phyloP scores from a whole-genome alignment of 2,113 vertebrate genomes.

The Microcebus griseorufus region DNA sequence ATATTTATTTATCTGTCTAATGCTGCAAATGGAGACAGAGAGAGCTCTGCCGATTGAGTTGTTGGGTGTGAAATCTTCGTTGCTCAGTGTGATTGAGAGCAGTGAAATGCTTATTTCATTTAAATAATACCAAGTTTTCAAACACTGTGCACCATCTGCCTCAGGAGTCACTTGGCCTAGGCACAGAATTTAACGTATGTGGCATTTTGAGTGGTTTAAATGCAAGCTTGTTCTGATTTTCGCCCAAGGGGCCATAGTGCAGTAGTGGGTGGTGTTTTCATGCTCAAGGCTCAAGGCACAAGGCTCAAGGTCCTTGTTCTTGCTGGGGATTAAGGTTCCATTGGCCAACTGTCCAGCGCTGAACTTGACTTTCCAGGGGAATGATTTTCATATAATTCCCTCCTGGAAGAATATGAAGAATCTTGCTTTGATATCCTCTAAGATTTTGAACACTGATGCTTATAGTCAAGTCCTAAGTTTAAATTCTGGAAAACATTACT shows the following conservation, averaged over 20 bases:
- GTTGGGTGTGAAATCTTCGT: conserved; percentile 70
- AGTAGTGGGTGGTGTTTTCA: background rate
- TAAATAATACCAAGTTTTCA: conserved; percentile 58
- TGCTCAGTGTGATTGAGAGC: conserved; percentile 59
- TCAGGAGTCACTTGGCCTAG: background rate
- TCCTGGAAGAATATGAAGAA: background rate
- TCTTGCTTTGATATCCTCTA: background rate
- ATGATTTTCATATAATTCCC: background rate
- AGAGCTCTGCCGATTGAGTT: conserved; percentile 34
- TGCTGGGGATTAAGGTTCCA: background rate
- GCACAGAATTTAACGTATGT: conserved; percentile 45
- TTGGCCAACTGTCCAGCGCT: background rate
- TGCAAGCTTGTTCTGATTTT: background rate
- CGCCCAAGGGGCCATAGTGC: background rate
- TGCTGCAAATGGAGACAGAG: conserved; percentile 68
- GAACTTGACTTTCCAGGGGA: background rate
- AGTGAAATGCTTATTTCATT: conserved; percentile 54
- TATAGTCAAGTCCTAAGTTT: background rate
- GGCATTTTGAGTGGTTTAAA: conserved; percentile 58
- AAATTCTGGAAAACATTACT: conserved; percentile 11
- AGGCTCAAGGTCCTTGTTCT: background rate
- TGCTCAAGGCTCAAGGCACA: background rate
- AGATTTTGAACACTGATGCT: background rate
- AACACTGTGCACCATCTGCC: conserved; percentile 44
- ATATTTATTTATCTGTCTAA: conserved; percentile 76